Evolutionary conservation across 2,888 invertebrate species (phyloP).

Genomic region (Acleris sparsana): DNA sequence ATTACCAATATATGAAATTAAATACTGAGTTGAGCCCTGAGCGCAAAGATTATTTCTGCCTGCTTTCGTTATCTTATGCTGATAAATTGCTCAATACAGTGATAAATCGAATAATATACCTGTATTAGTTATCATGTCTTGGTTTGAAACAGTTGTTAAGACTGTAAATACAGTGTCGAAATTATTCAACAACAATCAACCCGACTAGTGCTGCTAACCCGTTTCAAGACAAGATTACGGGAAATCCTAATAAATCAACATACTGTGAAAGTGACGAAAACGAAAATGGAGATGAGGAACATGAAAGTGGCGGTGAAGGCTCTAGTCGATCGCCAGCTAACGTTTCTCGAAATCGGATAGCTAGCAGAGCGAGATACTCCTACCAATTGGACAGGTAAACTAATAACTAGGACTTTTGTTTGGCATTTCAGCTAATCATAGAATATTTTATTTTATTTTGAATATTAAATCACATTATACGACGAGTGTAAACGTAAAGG

Average conservation of each 20-base stretch:
- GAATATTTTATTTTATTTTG: too few relatives aligned
- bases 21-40: too few relatives aligned
- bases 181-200: background rate
- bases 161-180: constrained; percentile 6
- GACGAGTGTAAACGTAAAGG: too few relatives aligned
- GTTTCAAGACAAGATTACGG: background rate
- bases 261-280: background rate
- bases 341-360: constrained; percentile 2
- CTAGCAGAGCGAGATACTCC: constrained; percentile 15
- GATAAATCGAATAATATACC: too few relatives aligned
- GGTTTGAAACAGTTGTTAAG: background rate
- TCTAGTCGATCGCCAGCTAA: background rate
- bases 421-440: too few relatives aligned
- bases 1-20: too few relatives aligned
- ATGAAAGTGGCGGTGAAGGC: background rate
- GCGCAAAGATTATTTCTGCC: too few relatives aligned
- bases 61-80: too few relatives aligned
- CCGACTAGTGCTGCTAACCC: constrained; percentile 1
- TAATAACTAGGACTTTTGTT: too few relatives aligned
- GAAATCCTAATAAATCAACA: background rate
- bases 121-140: constrained; percentile 6
- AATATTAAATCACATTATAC: too few relatives aligned
- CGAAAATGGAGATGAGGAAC: background rate
- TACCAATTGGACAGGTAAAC: constrained; percentile 20
- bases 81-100: too few relatives aligned